Conservation (phyloP, 2,797 vertebrate species). For the Aratinga solstitialis region DNA sequence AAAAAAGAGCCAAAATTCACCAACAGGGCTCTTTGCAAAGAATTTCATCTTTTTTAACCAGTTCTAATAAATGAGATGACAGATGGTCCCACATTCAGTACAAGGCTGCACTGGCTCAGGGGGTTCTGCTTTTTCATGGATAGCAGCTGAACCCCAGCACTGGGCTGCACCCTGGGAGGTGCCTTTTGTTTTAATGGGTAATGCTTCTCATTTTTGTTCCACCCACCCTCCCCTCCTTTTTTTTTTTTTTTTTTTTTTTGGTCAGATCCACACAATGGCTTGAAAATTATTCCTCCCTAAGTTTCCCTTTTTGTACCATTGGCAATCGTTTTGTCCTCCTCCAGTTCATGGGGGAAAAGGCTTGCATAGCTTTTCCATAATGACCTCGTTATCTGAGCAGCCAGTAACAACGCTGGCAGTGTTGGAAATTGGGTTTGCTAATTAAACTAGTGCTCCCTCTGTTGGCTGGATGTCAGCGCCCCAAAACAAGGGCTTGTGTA, state of each 20-base stretch:
- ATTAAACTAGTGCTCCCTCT: slow-evolving; percentile 65
- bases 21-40: slow-evolving; percentile 51
- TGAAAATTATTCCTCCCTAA: not conserved
- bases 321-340: not conserved
- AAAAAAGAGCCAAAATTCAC: slow-evolving; percentile 45
- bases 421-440: not conserved
- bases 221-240: fast-evolving
- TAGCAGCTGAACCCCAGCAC: slow-evolving; percentile 64
- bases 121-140: slow-evolving; percentile 15
- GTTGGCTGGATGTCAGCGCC: slow-evolving; percentile 47
- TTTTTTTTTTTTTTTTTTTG: not conserved
- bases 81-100: slow-evolving; percentile 61
- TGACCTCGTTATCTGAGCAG: slow-evolving; percentile 29
- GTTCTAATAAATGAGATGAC: slow-evolving; percentile 45
- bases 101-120: slow-evolving; percentile 32
- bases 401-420: slow-evolving; percentile 10
- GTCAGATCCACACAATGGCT: not conserved
- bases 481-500: not conserved
- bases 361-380: slow-evolving; percentile 7
- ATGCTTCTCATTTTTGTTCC: not conserved
- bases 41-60: slow-evolving; percentile 15
- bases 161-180: slow-evolving; percentile 25
- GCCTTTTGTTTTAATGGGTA: slow-evolving; percentile 38
- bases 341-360: slow-evolving; percentile 16
- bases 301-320: slow-evolving; percentile 16